phyloP scores from a whole-genome alignment of 2,888 invertebrate genomes.

The Gnatocerus cornutus region DNA sequence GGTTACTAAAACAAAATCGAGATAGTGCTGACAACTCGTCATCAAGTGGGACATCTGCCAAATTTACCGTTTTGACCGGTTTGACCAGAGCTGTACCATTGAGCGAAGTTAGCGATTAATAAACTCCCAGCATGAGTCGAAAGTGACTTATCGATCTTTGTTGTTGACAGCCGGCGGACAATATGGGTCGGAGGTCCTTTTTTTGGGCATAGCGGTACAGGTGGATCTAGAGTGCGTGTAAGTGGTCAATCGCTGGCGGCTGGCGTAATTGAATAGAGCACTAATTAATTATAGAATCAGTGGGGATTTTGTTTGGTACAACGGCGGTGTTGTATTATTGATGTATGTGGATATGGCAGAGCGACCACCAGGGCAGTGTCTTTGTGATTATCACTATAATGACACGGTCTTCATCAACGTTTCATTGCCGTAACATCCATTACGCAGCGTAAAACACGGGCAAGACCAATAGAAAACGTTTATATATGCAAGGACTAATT shows the following conservation, averaged over 20 bases:
- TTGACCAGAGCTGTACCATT: conserved; percentile 5
- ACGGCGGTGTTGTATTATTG: conserved; percentile 3
- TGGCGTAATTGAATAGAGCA: conserved; percentile 31
- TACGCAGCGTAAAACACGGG: conserved; percentile 26
- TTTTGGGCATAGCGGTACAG: conserved; percentile 13
- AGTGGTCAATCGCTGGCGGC: conserved; percentile 22
- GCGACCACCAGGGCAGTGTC: conserved; percentile 22
- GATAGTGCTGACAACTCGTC: conserved; percentile 6
- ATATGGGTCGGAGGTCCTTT: conserved; percentile 19
- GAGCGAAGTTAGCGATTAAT: conserved; percentile 6
- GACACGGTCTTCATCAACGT: conserved; percentile 39
- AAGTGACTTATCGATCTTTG: conserved; percentile 36
- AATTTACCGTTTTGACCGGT: conserved; percentile 36
- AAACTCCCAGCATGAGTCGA: conserved; percentile 8
- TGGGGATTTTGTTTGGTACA: not conserved
- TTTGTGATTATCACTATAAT: conserved; percentile 18
- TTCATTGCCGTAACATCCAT: conserved; percentile 36
- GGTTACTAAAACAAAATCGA: conserved; percentile 26
- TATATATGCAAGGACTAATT: conserved; percentile 36
- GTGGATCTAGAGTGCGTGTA: not conserved
- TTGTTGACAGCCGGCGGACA: conserved; percentile 2
- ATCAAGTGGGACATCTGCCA: conserved; percentile 18
- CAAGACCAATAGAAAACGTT: conserved; percentile 28
- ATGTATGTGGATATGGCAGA: not conserved
- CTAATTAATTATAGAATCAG: conserved; percentile 29